Base-by-base conservation (phyloP, 2,113 vertebrate species). In the Saccopteryx bilineata region DNA sequence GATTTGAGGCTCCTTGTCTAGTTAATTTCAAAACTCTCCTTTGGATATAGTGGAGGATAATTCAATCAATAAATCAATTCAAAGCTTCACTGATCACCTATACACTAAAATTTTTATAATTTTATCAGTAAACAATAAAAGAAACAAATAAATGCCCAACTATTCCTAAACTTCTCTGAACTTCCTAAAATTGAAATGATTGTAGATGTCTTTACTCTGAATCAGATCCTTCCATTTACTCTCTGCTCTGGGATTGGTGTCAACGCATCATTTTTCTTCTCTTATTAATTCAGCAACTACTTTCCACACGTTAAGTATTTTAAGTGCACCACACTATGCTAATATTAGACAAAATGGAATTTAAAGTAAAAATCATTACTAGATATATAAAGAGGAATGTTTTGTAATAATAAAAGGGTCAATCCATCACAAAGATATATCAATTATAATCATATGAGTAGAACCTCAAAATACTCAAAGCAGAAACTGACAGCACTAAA, bases 91-190 rank as follows among this genome's bases (percentile, higher is more conserved):
- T 28, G 14, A 71, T 39, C n/a, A 88, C 50, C 2, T 82, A 19
- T n/a, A 65, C 46, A 75, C 46, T 81, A 78, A 80, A 90, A 31
- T 66, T 7, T 66, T 54, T 61, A 1, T 56, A 61, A 56, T 58
- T 76, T 39, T 90, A 9, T 72, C 82, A 85, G 54, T 68, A 93
- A 94, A 81, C 18, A 76, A 72, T 58, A 78, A 48, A 87, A 89
- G 68, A 78, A 86, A 83, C 58, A 88, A 60, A 86, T 56, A 84
- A 61, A 87, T 80, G 23, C 18, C 31, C 31, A 75, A 31, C 28
- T 91, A 28, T 80, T 84, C 54, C 48, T 85, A 68, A 76, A 65
- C 83, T 61, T 94, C 87, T 60, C 60, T 12, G 17, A 90, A 78
- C 86, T 63, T 60, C 65, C 68, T 31, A 68, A 87, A 94, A 78